A percentile compares a stretch with the other conserved stretches of the same genome.
phyloP scores from a whole-genome alignment of 2,797 vertebrate genomes.

The Paratrypauchen microcephalus region DNA sequence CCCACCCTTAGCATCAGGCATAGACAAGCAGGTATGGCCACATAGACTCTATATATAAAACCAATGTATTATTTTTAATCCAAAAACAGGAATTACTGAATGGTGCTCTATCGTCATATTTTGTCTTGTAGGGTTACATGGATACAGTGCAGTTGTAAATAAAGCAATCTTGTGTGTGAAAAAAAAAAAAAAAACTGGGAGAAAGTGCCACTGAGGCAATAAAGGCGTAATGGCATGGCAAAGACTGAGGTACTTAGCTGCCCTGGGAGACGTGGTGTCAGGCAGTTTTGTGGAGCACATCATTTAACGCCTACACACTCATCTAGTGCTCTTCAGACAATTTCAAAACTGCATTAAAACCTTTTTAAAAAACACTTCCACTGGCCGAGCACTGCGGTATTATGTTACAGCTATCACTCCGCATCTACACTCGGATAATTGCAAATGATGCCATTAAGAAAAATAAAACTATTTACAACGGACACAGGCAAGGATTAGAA shows the following conservation, averaged over 20 bases:
- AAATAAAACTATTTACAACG: conserved; percentile 50
- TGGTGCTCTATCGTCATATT: neutral
- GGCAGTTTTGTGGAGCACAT: conserved; percentile 64
- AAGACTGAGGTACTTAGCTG: conserved; percentile 67
- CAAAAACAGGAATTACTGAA: neutral
- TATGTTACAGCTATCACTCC: conserved; percentile 60
- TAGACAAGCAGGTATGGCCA: too few relatives aligned
- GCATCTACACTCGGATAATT: conserved; percentile 66
- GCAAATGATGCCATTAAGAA: conserved; percentile 55
- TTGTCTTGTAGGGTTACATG: neutral
- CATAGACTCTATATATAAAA: too few relatives aligned
- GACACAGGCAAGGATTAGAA: conserved; percentile 56
- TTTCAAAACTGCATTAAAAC: conserved; percentile 75
- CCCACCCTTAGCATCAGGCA: too few relatives aligned
- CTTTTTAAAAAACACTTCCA: conserved; percentile 70
- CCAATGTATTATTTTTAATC: neutral
- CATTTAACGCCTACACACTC: conserved; percentile 74
- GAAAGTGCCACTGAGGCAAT: conserved; percentile 15
- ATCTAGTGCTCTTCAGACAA: conserved; percentile 65
- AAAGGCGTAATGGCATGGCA: conserved; percentile 48
- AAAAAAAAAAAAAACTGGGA: conserved; percentile 24
- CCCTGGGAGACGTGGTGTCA: conserved; percentile 63
- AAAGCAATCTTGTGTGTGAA: conserved; percentile 34
- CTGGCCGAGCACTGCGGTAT: conserved; percentile 41
- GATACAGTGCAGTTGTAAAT: neutral